Evolutionary conservation across 2,888 invertebrate genomes (phyloP).

Genomic region (Nezara viridula): DNA sequence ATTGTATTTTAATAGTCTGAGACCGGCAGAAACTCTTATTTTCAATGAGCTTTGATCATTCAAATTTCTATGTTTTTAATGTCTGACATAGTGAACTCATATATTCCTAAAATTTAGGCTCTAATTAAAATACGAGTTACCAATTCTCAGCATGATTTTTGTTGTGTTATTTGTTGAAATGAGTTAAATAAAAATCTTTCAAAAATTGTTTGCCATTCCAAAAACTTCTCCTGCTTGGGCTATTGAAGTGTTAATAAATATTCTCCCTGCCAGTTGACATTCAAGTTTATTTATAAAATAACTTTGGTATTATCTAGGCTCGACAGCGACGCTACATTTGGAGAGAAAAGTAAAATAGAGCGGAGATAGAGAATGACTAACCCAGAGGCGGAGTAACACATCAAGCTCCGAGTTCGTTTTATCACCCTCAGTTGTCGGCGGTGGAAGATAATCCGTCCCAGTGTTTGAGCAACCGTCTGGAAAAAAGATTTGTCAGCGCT

Average conservation of each 20-base stretch:
- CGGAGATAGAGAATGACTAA: background rate
- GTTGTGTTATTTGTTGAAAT: too few species aligned
- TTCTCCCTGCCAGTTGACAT: background rate
- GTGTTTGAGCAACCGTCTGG: background rate
- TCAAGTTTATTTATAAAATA: background rate
- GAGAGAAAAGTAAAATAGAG: background rate
- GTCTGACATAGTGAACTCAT: too few species aligned
- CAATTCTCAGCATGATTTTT: too few species aligned
- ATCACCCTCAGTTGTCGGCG: background rate
- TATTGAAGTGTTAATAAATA: background rate
- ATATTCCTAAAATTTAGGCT: too few species aligned
- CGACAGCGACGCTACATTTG: background rate
- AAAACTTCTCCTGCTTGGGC: too few species aligned
- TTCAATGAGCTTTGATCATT: too few species aligned
- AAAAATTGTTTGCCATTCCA: too few species aligned
- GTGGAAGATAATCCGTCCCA: background rate
- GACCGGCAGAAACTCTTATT: too few species aligned
- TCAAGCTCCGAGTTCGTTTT: background rate
- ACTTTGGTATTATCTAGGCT: background rate
- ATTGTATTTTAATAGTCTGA: too few species aligned
- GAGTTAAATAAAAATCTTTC: too few species aligned
- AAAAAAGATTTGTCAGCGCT: conserved; percentile 27
- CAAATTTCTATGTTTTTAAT: too few species aligned
- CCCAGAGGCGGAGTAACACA: background rate
- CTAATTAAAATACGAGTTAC: too few species aligned